phyloP scores from a whole-genome alignment of 2,113 vertebrate genomes.

The Heterotilapia buettikoferi region DNA sequence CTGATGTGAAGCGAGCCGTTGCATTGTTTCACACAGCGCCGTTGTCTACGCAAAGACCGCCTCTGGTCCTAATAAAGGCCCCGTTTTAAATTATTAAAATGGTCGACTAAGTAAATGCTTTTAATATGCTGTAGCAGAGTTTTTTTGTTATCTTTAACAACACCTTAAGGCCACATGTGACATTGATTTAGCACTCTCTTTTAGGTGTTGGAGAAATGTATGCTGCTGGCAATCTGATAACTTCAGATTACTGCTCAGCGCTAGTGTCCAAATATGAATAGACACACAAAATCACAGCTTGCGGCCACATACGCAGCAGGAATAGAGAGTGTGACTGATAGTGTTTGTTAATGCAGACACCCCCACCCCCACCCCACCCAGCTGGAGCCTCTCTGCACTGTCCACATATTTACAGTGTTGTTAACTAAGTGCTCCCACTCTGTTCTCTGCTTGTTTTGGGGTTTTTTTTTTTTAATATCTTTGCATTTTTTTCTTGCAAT shows the following conservation, averaged over 20 bases:
- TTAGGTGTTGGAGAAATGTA: background rate
- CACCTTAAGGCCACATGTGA: background rate
- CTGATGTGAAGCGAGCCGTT: background rate
- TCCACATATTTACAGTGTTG: slow-evolving; percentile 22
- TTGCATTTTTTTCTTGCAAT: background rate
- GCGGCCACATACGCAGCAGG: background rate
- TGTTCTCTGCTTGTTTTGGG: background rate
- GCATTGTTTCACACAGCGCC: background rate
- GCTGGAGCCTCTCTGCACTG: background rate
- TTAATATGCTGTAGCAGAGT: background rate
- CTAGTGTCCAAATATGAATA: background rate
- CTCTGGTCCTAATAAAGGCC: background rate
- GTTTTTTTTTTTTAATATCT: accelerated
- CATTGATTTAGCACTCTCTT: background rate
- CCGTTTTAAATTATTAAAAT: background rate
- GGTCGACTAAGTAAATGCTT: background rate
- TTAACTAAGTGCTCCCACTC: background rate
- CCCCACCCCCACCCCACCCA: background rate
- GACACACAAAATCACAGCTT: background rate
- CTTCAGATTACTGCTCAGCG: background rate
- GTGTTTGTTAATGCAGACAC: slow-evolving; percentile 22
- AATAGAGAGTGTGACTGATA: background rate
- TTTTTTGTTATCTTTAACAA: background rate
- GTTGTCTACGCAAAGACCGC: background rate
- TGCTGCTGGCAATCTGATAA: background rate